phyloP scores from a whole-genome alignment of 2,113 vertebrate genomes.

The Scartelaos histophorus region DNA sequence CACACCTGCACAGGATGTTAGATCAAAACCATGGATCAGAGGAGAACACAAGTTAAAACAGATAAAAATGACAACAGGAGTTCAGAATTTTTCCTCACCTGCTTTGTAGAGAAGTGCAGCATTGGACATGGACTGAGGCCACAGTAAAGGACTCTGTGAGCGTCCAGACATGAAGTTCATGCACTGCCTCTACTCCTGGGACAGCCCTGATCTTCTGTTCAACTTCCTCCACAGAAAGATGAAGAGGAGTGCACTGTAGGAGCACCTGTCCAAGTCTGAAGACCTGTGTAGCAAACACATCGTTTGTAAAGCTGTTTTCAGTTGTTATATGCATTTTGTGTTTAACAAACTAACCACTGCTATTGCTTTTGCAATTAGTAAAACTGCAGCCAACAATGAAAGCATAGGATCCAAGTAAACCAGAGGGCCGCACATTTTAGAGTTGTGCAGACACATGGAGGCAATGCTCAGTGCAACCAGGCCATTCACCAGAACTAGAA shows the following conservation, averaged over 20 bases:
- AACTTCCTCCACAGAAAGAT: conserved; percentile 58
- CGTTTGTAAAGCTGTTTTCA: background rate
- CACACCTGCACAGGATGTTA: conserved; percentile 46
- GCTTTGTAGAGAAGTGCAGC: conserved; percentile 50
- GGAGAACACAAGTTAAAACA: background rate
- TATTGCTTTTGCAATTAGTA: conserved; percentile 44
- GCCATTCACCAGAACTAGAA: conserved; percentile 66
- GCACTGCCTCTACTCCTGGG: conserved; percentile 71
- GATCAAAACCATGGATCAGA: background rate
- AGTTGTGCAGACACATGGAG: conserved; percentile 33
- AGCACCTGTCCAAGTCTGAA: conserved; percentile 65
- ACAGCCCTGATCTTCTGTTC: conserved; percentile 52
- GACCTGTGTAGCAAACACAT: conserved; percentile 43
- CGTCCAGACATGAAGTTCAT: conserved; percentile 81
- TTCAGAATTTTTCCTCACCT: conserved; percentile 41
- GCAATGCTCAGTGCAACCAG: conserved; percentile 55
- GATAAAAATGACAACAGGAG: background rate
- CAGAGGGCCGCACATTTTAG: conserved; percentile 46
- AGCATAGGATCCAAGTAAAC: conserved; percentile 74
- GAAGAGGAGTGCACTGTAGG: conserved; percentile 71
- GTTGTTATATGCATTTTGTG: no score
- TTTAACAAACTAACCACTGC: conserved; percentile 54
- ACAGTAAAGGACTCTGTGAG: conserved; percentile 57
- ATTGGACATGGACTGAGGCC: conserved; percentile 78
- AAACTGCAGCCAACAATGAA: conserved; percentile 63